Evolutionary conservation across 2,113 vertebrate species (phyloP).

Genomic region (Solea senegalensis): DNA sequence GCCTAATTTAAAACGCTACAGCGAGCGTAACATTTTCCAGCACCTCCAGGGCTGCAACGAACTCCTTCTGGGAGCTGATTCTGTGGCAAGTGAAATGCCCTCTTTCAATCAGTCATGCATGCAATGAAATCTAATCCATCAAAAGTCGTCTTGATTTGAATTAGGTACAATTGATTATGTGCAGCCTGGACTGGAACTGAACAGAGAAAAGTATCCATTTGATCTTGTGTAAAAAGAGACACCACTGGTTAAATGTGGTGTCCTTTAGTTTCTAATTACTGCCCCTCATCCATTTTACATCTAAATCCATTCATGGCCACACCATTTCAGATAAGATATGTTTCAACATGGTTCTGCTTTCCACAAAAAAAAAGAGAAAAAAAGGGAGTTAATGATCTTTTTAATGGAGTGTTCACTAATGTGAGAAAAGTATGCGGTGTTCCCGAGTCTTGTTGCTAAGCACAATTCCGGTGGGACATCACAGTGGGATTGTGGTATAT

Average conservation of each 20-base stretch:
- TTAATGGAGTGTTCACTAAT: conserved; percentile 16
- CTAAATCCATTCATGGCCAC: conserved; percentile 2
- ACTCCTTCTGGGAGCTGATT: conserved; percentile 26
- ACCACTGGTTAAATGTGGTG: not conserved
- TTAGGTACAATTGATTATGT: conserved; percentile 10
- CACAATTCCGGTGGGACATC: not conserved
- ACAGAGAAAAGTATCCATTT: not conserved
- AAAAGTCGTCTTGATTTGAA: conserved; percentile 24
- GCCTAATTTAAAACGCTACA: conserved; percentile 33
- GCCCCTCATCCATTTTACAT: conserved; percentile 22
- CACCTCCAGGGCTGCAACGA: conserved; percentile 30
- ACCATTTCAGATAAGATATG: not conserved
- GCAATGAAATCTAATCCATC: conserved; percentile 52
- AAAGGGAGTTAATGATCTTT: conserved; percentile 10
- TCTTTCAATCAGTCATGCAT: conserved; percentile 43
- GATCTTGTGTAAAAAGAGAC: not conserved
- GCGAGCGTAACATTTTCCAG: conserved; percentile 32
- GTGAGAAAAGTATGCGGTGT: conserved; percentile 3
- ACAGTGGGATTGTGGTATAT: not conserved
- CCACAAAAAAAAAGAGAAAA: conserved; percentile 6
- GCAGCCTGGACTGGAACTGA: conserved; percentile 15
- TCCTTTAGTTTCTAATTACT: conserved; percentile 33
- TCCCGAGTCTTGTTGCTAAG: not conserved
- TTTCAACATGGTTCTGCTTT: conserved; percentile 14
- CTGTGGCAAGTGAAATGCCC: conserved; percentile 40